Evolutionary conservation across 37 sponge, comb jelly and placozoan species (phyloP), one percentile per base, ranked within the genome.

Genomic region (Amphimedon queenslandica): DNA sequence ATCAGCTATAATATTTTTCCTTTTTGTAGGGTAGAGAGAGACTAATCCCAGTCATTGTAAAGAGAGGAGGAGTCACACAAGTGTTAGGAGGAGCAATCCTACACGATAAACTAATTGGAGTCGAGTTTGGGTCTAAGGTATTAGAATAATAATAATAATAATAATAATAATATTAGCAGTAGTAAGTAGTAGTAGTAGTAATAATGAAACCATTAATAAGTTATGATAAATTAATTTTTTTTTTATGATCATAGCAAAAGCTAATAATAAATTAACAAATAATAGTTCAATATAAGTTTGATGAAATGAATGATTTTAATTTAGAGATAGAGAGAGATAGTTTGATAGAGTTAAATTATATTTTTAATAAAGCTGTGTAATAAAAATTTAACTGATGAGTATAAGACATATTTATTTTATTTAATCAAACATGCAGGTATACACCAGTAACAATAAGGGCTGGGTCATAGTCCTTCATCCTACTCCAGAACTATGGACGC

Each of bases 401-500:
- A 2, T 4, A 4, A 5, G 4, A 4, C 28, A 30, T 3, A 2
- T 1, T 37, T 37, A 72, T 58, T 58, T 21, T n/a, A 24, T 23
- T 10, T 1, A 18, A 34, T 29, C 73, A 2, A 18, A 13, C 72
- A 40, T n/a, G 0, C 63, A 93, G 89, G 88, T 98, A 71, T 74
- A 53, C 28, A 82, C 93, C 21, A 82, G 78, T 35, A 94, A 94
- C 73, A 83, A 78, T 29, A 86, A 74, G 66, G 47, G 77, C 58
- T 92, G 84, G 78, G 88, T 90, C 4, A 55, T 65, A 23, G 74
- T 90, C 2, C 58, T 98, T 1, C 90, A 83, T 55, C 93, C 93
- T 23, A 95, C 96, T 33, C 93, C 96, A 23, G 99, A 98, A 73
- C 88, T 94, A 29, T 98, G 99, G 99, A 98, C 99, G 1, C 64